Evolutionary conservation across 2,888 invertebrate species (phyloP).

Genomic region (Cheilosia soror): DNA sequence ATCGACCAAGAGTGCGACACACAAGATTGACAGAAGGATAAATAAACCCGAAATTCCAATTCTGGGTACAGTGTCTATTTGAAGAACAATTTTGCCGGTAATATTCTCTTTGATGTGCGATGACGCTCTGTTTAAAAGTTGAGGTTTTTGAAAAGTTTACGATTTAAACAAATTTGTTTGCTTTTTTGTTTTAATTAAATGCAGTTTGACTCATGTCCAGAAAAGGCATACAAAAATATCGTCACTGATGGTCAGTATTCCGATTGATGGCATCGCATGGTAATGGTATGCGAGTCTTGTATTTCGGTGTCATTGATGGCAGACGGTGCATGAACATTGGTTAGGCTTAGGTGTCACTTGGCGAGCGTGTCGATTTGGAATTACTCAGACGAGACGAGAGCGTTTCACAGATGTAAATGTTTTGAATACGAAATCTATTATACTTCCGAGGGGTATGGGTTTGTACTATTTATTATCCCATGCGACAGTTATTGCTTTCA

Average conservation of each 20-base stretch:
- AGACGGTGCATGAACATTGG: constrained; percentile 21
- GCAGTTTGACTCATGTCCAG: background rate
- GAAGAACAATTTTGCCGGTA: constrained; percentile 19
- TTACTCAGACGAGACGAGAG: constrained; percentile 7
- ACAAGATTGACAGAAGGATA: constrained; percentile 52
- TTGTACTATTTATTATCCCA: background rate
- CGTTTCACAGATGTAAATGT: constrained; percentile 25
- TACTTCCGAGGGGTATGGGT: constrained; percentile 4
- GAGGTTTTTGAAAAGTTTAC: constrained; percentile 7
- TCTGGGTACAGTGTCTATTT: constrained; percentile 10
- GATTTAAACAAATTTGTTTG: background rate
- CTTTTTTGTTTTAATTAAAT: background rate
- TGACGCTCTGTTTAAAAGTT: background rate
- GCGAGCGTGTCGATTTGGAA: constrained; percentile 11
- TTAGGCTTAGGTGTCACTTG: constrained; percentile 33
- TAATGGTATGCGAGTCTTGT: constrained; percentile 33
- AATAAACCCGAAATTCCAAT: constrained; percentile 30
- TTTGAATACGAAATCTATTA: constrained; percentile 23
- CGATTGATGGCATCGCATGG: constrained; percentile 1
- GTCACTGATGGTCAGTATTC: background rate
- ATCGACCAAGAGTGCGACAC: constrained; percentile 29
- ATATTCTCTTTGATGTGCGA: constrained; percentile 44
- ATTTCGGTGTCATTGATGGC: constrained; percentile 32
- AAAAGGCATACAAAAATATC: background rate
- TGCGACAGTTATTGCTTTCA: constrained; percentile 2